Evolutionary conservation across 2,113 vertebrate species (phyloP).

Genomic region (Coturnix japonica): DNA sequence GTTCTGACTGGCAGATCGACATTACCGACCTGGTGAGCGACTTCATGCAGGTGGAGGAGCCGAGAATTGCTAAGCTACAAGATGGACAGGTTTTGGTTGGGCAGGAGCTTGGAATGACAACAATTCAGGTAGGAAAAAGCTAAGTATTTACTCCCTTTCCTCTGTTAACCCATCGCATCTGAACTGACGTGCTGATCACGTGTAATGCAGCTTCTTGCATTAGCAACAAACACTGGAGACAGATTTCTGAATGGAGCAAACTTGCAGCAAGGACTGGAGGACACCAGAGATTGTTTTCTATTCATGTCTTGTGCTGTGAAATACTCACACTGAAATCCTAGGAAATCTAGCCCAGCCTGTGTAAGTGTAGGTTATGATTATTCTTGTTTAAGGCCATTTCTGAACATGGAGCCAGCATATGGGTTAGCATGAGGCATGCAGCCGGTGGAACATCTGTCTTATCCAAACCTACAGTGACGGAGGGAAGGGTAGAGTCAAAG

Average conservation of each 20-base stretch:
- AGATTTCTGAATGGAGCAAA: fast-evolving
- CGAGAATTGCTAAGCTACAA: constrained; percentile 84
- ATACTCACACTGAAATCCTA: neutral
- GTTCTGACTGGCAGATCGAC: constrained; percentile 93
- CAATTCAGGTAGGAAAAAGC: constrained; percentile 83
- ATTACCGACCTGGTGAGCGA: constrained; percentile 87
- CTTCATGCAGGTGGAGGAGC: constrained; percentile 94
- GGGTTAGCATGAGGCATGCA: neutral
- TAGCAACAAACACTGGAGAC: neutral
- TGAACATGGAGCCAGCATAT: neutral
- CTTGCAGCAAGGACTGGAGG: neutral
- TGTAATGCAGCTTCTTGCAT: neutral
- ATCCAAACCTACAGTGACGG: neutral
- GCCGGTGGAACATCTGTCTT: neutral
- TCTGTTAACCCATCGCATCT: neutral
- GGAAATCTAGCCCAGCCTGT: neutral
- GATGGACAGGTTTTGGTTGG: constrained; percentile 86
- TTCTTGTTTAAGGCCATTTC: neutral
- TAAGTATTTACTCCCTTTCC: neutral
- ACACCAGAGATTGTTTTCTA: neutral
- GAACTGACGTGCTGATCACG: neutral
- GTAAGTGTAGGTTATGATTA: neutral
- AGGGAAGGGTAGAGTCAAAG: neutral
- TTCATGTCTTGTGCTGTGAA: neutral
- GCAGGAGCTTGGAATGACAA: constrained; percentile 90